Conservation (phyloP, 2,113 vertebrate species). For the Galeopterus variegatus region DNA sequence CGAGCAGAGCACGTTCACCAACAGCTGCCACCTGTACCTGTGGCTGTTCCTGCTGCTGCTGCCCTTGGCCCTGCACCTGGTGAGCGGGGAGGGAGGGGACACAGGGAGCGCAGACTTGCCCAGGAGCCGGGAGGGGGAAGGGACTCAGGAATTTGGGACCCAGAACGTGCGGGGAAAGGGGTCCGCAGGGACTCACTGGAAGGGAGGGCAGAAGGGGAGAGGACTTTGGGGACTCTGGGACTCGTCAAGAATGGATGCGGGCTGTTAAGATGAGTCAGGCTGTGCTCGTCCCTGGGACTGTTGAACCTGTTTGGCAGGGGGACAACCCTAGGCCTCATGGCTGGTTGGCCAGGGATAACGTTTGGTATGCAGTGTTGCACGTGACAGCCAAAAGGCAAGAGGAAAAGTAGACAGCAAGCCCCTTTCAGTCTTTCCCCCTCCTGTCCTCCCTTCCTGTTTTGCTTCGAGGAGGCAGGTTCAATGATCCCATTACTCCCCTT, state of each 20-base stretch:
- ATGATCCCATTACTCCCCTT: background rate
- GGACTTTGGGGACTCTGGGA: background rate
- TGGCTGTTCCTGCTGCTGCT: conserved; percentile 97
- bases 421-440: rapidly evolving
- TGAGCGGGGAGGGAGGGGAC: conserved; percentile 85
- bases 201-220: background rate
- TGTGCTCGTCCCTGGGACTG: background rate
- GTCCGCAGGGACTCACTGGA: background rate
- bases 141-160: background rate
- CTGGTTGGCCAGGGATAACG: background rate
- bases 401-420: background rate
- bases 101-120: too few species aligned
- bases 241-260: conserved; percentile 39
- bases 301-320: background rate
- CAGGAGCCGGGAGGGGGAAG: too few species aligned
- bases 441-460: background rate
- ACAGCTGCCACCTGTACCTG: conserved; percentile 97
- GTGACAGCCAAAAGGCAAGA: background rate
- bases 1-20: conserved; percentile 97
- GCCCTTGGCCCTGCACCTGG: conserved; percentile 96
- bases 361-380: background rate
- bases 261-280: conserved; percentile 70
- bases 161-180: background rate
- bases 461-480: background rate
- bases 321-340: background rate